Conservation (phyloP, 1,140 invertebrate genomes). For the Anoplophora glabripennis region DNA sequence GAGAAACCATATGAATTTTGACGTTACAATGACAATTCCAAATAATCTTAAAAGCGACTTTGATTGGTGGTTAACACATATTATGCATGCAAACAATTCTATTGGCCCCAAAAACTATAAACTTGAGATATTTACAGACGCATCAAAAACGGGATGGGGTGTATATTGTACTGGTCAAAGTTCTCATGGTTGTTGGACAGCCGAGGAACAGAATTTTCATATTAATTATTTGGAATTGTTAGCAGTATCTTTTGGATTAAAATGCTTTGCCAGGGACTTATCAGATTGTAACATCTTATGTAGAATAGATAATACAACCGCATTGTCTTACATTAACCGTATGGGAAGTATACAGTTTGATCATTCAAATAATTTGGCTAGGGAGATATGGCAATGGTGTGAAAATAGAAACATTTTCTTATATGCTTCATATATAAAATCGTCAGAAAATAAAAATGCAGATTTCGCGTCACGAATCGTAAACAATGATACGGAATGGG, state of each 20-base stretch:
- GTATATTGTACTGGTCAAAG: constrained; percentile 7
- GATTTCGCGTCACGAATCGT: constrained; percentile 26
- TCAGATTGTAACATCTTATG: constrained; percentile 30
- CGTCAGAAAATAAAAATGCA: constrained; percentile 25
- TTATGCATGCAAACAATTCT: neutral
- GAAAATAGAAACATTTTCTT: constrained; percentile 27
- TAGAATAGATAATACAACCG: constrained; percentile 39
- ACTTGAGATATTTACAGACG: neutral
- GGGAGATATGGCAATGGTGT: constrained; percentile 38
- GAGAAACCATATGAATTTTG: constrained; percentile 3
- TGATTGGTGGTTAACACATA: constrained; percentile 12
- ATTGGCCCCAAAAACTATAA: neutral
- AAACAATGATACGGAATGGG: constrained; percentile 8
- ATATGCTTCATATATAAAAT: constrained; percentile 35
- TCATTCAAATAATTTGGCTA: constrained; percentile 23
- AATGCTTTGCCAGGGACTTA: constrained; percentile 13
- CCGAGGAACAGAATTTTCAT: constrained; percentile 1
- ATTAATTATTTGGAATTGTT: constrained; percentile 23
- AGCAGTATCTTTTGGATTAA: constrained; percentile 12
- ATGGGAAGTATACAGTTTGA: constrained; percentile 32
- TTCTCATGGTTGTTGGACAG: constrained; percentile 7
- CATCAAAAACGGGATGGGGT: constrained; percentile 10
- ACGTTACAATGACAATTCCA: constrained; percentile 2
- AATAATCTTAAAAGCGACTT: constrained; percentile 10
- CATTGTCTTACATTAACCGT: constrained; percentile 32